Evolutionary conservation across 2,113 vertebrate genomes (phyloP).

Genomic region (Sterna hirundo): DNA sequence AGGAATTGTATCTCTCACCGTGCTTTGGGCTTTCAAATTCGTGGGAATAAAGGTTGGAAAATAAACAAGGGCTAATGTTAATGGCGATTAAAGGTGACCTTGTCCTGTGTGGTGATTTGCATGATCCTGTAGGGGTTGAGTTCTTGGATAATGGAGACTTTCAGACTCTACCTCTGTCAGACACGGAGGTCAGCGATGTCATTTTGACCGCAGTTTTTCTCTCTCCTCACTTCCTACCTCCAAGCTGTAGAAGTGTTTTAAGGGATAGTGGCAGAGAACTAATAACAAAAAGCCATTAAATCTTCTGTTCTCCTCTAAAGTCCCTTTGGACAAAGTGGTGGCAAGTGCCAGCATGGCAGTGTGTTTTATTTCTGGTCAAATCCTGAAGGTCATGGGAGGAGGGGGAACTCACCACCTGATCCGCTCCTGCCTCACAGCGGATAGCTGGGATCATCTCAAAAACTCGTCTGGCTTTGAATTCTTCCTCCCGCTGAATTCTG

Average conservation of each 20-base stretch:
- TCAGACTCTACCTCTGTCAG: background rate
- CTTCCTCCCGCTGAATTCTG: background rate
- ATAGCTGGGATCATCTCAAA: background rate
- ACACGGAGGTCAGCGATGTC: background rate
- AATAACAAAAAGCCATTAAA: background rate
- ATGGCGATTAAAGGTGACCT: conserved; percentile 22
- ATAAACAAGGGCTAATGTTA: conserved; percentile 11
- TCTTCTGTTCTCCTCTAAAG: background rate
- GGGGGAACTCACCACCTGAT: background rate
- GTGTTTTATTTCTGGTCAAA: background rate
- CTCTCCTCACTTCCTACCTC: background rate
- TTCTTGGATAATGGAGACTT: background rate
- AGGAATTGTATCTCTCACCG: background rate
- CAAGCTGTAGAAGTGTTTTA: background rate
- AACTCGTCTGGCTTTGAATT: background rate
- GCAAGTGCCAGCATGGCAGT: background rate
- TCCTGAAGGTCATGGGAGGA: background rate
- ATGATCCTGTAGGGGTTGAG: background rate
- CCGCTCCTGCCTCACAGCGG: background rate
- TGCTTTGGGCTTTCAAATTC: conserved; percentile 1
- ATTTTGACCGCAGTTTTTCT: background rate
- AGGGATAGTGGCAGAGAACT: background rate
- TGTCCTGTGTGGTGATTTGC: background rate
- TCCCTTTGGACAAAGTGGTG: background rate
- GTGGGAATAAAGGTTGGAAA: conserved; percentile 24